A percentile compares a stretch with the other conserved stretches of the same genome.
phyloP scores from a whole-genome alignment of 2,113 vertebrate species.

The Muntiacus reevesi region DNA sequence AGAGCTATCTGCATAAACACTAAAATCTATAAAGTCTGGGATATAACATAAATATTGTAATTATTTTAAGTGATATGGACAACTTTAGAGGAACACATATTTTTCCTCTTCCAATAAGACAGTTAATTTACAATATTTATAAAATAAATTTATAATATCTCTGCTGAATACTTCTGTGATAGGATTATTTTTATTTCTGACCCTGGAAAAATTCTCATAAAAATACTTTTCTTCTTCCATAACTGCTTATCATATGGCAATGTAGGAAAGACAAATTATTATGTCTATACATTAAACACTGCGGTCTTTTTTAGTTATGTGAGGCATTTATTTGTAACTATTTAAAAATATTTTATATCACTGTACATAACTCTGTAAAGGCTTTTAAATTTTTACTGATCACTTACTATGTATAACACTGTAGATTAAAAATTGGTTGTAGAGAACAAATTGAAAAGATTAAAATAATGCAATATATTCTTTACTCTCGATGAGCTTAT shows the following conservation, averaged over 20 bases:
- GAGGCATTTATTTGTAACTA: neutral
- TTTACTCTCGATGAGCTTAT: neutral
- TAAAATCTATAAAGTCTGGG: neutral
- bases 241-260: neutral
- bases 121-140: neutral
- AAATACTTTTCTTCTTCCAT: neutral
- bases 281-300: neutral
- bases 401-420: neutral
- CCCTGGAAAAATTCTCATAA: neutral
- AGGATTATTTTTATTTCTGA: neutral
- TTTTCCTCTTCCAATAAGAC: constrained; percentile 11
- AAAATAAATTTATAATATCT: neutral
- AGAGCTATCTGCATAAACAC: neutral
- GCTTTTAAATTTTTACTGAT: neutral
- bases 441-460: neutral
- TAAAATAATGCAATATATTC: neutral
- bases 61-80: neutral
- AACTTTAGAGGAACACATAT: neutral
- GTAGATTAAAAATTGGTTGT: neutral
- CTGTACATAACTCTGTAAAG: neutral
- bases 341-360: neutral
- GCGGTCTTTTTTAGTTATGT: neutral
- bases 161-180: neutral
- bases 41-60: neutral
- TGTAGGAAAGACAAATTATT: neutral